A percentile compares a stretch with the other conserved stretches of the same genome.
phyloP scores from a whole-genome alignment of 2,113 vertebrate species.

The Rhombomys opimus region DNA sequence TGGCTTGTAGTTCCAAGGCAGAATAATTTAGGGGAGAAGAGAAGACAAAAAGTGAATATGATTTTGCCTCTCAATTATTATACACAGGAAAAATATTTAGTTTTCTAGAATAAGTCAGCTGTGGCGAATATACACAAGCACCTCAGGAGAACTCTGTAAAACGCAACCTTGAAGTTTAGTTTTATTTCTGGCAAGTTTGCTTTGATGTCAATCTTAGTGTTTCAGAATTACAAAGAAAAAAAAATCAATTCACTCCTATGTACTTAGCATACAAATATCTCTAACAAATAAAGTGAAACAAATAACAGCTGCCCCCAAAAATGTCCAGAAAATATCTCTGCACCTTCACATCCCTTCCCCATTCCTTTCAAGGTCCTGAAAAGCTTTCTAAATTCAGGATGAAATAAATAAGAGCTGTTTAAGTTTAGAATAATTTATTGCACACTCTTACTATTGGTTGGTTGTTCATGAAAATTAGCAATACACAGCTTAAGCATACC shows the following conservation, averaged over 20 bases:
- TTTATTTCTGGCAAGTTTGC: neutral
- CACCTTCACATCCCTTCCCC: neutral
- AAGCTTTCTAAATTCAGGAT: conserved; percentile 23
- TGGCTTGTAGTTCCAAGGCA: neutral
- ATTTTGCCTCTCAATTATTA: neutral
- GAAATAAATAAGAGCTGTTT: neutral
- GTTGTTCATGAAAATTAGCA: neutral
- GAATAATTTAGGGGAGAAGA: neutral
- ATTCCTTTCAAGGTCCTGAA: neutral
- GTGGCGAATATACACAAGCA: neutral
- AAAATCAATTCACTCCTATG: neutral
- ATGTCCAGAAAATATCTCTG: neutral
- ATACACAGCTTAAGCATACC: neutral
- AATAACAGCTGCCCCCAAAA: neutral
- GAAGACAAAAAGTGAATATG: neutral
- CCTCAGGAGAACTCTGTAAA: neutral
- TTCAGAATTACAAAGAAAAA: conserved; percentile 36
- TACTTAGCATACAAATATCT: conserved; percentile 29
- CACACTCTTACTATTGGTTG: neutral
- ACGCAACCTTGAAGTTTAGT: neutral
- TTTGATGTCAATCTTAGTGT: conserved; percentile 26
- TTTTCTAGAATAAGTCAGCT: neutral
- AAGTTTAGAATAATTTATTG: neutral
- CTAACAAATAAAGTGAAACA: conserved; percentile 44
- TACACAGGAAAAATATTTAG: neutral